Conservation (phyloP, 1,140 invertebrate species). For the Scaptomyza montana region DNA sequence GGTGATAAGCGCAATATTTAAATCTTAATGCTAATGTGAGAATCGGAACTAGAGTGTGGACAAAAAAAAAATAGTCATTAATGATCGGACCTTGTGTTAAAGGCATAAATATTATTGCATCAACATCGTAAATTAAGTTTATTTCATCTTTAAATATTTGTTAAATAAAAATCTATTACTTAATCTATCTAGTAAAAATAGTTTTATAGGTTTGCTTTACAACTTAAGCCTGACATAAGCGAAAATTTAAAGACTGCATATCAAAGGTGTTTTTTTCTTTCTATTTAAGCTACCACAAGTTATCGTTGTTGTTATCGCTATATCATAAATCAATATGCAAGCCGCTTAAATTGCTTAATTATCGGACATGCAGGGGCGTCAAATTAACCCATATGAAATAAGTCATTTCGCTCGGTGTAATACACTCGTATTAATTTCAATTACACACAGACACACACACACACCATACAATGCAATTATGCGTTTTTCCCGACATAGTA, state of each 20-base stretch:
- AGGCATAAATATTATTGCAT: background rate
- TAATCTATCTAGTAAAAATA: too few relatives aligned
- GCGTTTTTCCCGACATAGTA: constrained; percentile 37
- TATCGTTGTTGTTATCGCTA: constrained; percentile 32
- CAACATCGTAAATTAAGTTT: background rate
- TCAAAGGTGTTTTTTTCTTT: background rate
- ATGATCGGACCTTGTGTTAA: background rate
- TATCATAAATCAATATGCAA: constrained; percentile 78
- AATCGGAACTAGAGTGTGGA: background rate
- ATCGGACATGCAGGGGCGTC: constrained; percentile 68
- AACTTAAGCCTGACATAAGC: too few relatives aligned
- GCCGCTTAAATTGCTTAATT: constrained; percentile 83
- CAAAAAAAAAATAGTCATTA: background rate
- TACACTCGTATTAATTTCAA: constrained; percentile 83
- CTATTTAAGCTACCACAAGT: constrained; percentile 12
- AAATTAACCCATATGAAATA: constrained; percentile 70
- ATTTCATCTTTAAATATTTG: background rate
- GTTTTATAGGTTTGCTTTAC: too few relatives aligned
- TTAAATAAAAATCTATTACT: too few relatives aligned
- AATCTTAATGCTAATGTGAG: background rate
- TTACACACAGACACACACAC: constrained; percentile 58
- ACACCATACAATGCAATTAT: constrained; percentile 79
- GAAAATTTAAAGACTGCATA: background rate
- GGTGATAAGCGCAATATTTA: constrained; percentile 4
- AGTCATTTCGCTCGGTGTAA: constrained; percentile 72